Percentiles rank a stretch among this genome's conserved stretches.
Evolutionary conservation across 2,113 vertebrate genomes (phyloP).

Genomic region (Gopherus flavomarginatus): DNA sequence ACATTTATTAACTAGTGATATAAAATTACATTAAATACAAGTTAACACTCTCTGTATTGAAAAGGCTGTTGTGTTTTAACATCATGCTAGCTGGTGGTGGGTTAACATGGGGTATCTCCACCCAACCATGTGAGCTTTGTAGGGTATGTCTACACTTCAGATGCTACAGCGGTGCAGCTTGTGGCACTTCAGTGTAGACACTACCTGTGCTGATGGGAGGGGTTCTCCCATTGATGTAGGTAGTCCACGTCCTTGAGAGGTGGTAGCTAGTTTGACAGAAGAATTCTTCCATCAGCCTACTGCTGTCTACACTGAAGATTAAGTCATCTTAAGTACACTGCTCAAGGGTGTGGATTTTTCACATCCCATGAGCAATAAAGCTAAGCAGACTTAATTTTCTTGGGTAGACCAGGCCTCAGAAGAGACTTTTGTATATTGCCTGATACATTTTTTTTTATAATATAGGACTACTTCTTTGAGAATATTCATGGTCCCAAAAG

Average conservation of each 20-base stretch:
- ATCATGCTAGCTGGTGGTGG: neutral
- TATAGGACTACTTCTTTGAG: neutral
- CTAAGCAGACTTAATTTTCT: neutral
- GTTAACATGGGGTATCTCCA: neutral
- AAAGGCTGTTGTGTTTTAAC: neutral
- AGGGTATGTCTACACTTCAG: neutral
- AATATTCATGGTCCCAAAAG: neutral
- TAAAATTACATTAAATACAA: neutral
- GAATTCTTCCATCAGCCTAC: neutral
- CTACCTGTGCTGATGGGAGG: neutral
- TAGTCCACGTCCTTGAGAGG: neutral
- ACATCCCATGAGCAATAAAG: neutral
- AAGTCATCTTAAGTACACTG: neutral
- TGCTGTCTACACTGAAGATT: neutral
- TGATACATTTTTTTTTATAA: neutral
- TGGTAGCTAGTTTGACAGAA: neutral
- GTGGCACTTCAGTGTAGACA: neutral
- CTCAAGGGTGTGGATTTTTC: neutral
- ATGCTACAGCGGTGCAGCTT: too few species aligned
- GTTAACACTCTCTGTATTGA: neutral
- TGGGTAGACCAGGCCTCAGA: neutral
- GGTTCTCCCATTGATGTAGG: neutral
- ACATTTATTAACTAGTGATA: neutral
- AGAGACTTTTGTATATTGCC: neutral
- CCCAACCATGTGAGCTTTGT: neutral